These are phyloP conservation scores for Macrobrachium rosenbergii DNA, from an alignment of 1,140 invertebrate species.

Conservation along the genomic window DNA sequence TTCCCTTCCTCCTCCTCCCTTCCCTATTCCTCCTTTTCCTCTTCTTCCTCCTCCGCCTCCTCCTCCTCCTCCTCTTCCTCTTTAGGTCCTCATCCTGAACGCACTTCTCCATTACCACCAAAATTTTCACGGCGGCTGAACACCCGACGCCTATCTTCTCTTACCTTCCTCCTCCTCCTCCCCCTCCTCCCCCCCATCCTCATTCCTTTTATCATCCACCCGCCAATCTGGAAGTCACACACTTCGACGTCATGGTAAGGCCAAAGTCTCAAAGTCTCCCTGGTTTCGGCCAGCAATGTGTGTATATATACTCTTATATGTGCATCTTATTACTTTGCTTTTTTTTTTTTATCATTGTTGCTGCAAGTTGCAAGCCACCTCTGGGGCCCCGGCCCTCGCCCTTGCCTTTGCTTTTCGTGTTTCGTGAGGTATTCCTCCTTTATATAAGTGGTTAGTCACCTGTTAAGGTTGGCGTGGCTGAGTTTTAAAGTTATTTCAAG, in stretches of 20 bases:
- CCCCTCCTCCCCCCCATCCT: not conserved
- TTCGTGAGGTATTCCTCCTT: too few species aligned
- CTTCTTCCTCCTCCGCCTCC: too few species aligned
- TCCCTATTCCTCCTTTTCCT: not conserved
- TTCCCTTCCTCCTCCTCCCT: not conserved
- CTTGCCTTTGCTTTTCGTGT: too few species aligned
- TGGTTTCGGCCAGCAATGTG: not conserved
- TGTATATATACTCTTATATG: too few species aligned
- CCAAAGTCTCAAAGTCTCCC: not conserved
- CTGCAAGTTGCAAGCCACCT: too few species aligned
- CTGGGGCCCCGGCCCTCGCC: too few species aligned
- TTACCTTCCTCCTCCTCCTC: constrained; percentile 56
- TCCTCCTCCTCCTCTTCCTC: not conserved
- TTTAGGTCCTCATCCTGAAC: constrained; percentile 45
- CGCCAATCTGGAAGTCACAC: constrained; percentile 62
- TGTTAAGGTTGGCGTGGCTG: too few species aligned
- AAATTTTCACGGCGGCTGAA: constrained; percentile 62
- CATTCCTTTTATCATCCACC: constrained; percentile 55
- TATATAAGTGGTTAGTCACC: too few species aligned
- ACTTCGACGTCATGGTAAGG: constrained; percentile 62
- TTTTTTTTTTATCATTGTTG: too few species aligned
- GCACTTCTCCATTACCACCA: constrained; percentile 53
- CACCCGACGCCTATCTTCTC: constrained; percentile 61
- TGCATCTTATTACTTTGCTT: too few species aligned
- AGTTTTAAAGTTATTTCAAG: too few species aligned